Evolutionary conservation across 2,888 invertebrate species (phyloP).

Genomic region (Pyralis farinalis): DNA sequence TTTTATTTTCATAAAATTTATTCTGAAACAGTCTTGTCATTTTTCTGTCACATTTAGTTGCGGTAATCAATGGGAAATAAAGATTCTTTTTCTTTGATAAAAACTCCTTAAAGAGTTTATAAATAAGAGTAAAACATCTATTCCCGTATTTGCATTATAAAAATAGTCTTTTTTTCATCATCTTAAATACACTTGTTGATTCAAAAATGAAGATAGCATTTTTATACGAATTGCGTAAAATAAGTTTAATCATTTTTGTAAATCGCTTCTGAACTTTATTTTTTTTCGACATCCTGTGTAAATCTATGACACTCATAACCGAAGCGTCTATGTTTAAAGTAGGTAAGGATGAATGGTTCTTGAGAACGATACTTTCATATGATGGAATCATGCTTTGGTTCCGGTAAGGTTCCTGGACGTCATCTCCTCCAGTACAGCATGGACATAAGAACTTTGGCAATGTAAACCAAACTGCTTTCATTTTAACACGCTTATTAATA

Average conservation of each 20-base stretch:
- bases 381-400: constrained; percentile 34
- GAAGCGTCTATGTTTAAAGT: constrained; percentile 48
- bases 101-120: too few species aligned
- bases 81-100: too few species aligned
- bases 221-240: constrained; percentile 45
- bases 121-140: too few species aligned
- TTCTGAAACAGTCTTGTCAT: too few species aligned
- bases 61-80: too few species aligned
- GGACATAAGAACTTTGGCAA: constrained; percentile 49
- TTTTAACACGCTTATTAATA: constrained; percentile 12
- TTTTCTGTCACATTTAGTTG: too few species aligned
- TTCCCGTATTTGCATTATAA: too few species aligned
- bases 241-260: constrained; percentile 33
- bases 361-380: constrained; percentile 53
- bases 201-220: constrained; percentile 30
- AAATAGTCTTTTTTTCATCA: too few species aligned
- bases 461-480: constrained; percentile 8
- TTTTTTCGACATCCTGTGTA: constrained; percentile 33
- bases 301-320: constrained; percentile 48
- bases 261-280: constrained; percentile 36
- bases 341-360: constrained; percentile 22
- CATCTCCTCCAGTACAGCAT: constrained; percentile 44
- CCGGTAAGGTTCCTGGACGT: constrained; percentile 24
- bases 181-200: constrained; percentile 9
- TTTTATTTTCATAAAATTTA: too few species aligned